Evolutionary conservation across 2,888 invertebrate genomes (phyloP).

Genomic region (Volucella inanis): DNA sequence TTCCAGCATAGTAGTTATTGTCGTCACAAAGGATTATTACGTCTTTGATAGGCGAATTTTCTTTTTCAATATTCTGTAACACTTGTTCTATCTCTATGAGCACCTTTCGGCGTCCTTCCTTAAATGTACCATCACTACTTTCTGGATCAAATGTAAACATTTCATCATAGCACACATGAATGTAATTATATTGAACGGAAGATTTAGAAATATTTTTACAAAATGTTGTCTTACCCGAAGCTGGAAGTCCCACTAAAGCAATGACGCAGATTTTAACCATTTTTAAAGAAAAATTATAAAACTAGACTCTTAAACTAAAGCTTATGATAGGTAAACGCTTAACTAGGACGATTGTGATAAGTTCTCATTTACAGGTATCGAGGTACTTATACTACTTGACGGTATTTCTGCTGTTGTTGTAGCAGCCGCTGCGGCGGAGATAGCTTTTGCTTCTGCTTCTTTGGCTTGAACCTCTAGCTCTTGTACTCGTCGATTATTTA

Average conservation of each 20-base stretch:
- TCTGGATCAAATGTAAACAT: conserved; percentile 67
- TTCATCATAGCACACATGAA: conserved; percentile 80
- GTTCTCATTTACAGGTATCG: not conserved
- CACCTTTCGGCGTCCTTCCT: conserved; percentile 76
- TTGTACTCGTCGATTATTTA: conserved; percentile 80
- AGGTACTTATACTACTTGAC: conserved; percentile 33
- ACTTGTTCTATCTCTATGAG: not conserved
- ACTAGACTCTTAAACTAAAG: conserved; percentile 41
- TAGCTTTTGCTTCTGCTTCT: conserved; percentile 75
- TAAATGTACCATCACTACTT: conserved; percentile 59
- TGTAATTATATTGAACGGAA: conserved; percentile 74
- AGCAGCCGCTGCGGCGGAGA: conserved; percentile 61
- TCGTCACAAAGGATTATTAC: conserved; percentile 81
- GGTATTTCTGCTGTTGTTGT: conserved; percentile 31
- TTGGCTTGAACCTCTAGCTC: conserved; percentile 79
- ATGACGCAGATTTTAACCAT: conserved; percentile 80
- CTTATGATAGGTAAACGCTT: conserved; percentile 9
- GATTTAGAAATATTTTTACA: conserved; percentile 76
- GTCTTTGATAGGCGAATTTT: conserved; percentile 17
- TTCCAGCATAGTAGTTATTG: conserved; percentile 81
- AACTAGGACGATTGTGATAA: conserved; percentile 21
- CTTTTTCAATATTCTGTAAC: conserved; percentile 62
- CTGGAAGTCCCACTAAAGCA: conserved; percentile 80
- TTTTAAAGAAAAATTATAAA: conserved; percentile 19
- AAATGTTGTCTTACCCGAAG: conserved; percentile 79